These are phyloP conservation scores for Patella pellucida DNA, from an alignment of 2,888 invertebrate genomes.

Conservation along the genomic window DNA sequence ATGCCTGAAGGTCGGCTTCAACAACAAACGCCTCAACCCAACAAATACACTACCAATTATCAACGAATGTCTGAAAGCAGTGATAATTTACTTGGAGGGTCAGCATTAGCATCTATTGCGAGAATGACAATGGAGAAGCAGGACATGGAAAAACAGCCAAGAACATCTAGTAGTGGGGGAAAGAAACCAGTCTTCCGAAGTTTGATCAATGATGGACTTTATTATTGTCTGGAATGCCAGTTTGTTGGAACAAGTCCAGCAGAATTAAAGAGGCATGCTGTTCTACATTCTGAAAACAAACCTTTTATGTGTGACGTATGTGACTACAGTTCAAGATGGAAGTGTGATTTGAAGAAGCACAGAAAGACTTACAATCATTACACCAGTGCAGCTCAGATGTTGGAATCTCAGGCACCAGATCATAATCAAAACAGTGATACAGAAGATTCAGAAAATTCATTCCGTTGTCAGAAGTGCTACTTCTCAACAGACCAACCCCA, in stretches of 20 bases:
- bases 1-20: constrained; percentile 51
- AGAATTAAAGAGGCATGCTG: constrained; percentile 64
- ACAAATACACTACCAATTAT: background rate
- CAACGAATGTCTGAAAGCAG: background rate
- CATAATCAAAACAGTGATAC: constrained; percentile 28
- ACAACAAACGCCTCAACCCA: constrained; percentile 36
- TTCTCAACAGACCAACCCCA: constrained; percentile 53
- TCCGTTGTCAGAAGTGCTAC: constrained; percentile 54
- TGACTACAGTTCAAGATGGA: constrained; percentile 68
- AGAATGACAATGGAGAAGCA: constrained; percentile 1
- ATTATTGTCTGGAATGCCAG: constrained; percentile 65
- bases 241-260: constrained; percentile 65
- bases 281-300: constrained; percentile 67
- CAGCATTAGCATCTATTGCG: constrained; percentile 3
- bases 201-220: constrained; percentile 51
- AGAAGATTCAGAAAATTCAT: constrained; percentile 34
- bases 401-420: constrained; percentile 23
- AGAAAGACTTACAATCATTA: constrained; percentile 64
- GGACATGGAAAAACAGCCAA: background rate
- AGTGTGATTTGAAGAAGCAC: constrained; percentile 69
- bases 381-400: constrained; percentile 13
- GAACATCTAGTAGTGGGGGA: constrained; percentile 7
- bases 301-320: constrained; percentile 66
- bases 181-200: constrained; percentile 44
- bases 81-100: background rate